Conservation (phyloP, 2,113 vertebrate genomes). For the crab-eating macaque (Macaca fascicularis) region DNA sequence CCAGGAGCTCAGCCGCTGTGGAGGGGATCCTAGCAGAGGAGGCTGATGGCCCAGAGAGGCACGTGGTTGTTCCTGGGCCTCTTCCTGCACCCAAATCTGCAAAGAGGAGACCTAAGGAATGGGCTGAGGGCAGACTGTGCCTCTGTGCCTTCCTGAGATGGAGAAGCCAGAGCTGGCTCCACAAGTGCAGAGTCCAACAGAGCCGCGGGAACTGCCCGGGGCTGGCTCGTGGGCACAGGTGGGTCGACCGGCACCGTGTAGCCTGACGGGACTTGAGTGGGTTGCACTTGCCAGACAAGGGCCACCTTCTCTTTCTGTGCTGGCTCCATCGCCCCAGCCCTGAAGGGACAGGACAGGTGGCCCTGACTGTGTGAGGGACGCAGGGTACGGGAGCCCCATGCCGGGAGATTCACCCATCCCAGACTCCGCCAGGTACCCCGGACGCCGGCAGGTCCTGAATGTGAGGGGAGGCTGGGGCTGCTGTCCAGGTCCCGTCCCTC, state of each 20-base stretch:
- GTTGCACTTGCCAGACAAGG: not conserved
- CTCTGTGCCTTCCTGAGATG: not conserved
- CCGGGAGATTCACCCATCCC: too few relatives aligned
- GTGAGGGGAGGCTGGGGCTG: too few relatives aligned
- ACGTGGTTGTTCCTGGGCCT: accelerated
- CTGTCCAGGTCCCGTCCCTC: too few relatives aligned
- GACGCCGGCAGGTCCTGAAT: too few relatives aligned
- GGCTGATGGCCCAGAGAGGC: not conserved
- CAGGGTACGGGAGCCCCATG: not conserved
- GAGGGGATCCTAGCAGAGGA: not conserved
- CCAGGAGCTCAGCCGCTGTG: not conserved
- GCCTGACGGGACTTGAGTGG: not conserved
- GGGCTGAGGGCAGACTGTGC: not conserved
- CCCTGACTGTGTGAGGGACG: not conserved
- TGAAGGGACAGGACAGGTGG: not conserved
- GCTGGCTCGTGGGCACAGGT: not conserved
- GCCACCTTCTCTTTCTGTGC: not conserved
- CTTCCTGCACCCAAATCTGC: not conserved
- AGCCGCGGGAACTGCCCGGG: not conserved
- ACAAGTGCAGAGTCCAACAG: not conserved
- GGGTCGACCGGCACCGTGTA: accelerated
- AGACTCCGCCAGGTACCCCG: accelerated
- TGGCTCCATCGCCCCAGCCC: not conserved
- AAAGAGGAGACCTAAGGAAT: not conserved
- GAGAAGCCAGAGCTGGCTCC: not conserved